phyloP scores from a whole-genome alignment of 2,888 invertebrate species.

The Cheilosia soror region DNA sequence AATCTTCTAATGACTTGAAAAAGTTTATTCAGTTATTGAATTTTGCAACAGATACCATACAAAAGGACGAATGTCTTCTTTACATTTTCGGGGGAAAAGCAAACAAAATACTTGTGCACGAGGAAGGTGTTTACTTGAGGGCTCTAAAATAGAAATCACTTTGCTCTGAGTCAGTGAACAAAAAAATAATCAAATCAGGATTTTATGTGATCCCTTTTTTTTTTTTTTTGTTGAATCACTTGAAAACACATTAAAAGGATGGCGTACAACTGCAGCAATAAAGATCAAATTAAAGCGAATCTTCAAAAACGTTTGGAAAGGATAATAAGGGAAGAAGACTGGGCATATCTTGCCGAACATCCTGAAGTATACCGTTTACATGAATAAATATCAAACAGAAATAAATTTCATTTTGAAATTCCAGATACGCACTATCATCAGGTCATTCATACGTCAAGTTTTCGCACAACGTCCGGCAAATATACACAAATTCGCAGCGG shows the following conservation, averaged over 20 bases:
- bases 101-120: too few relatives aligned
- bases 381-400: not conserved
- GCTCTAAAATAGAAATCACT: too few relatives aligned
- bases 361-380: not conserved
- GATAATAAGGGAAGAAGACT: constrained; percentile 4
- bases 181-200: too few relatives aligned
- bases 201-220: too few relatives aligned
- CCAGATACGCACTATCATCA: constrained; percentile 6
- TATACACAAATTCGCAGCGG: constrained; percentile 2
- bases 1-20: too few relatives aligned
- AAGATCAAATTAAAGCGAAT: not conserved
- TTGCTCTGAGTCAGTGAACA: too few relatives aligned
- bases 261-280: not conserved
- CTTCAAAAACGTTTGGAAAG: not conserved
- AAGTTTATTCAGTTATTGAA: too few relatives aligned
- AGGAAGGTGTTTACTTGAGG: too few relatives aligned
- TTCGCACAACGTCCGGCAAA: not conserved
- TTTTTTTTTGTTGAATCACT: too few relatives aligned
- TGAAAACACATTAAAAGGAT: not conserved
- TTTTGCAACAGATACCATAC: too few relatives aligned
- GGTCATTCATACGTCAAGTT: not conserved
- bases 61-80: too few relatives aligned
- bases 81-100: too few relatives aligned
- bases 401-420: not conserved
- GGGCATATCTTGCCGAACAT: not conserved